phyloP scores from a whole-genome alignment of 2,888 invertebrate species.

The Cryptus viduatorius region DNA sequence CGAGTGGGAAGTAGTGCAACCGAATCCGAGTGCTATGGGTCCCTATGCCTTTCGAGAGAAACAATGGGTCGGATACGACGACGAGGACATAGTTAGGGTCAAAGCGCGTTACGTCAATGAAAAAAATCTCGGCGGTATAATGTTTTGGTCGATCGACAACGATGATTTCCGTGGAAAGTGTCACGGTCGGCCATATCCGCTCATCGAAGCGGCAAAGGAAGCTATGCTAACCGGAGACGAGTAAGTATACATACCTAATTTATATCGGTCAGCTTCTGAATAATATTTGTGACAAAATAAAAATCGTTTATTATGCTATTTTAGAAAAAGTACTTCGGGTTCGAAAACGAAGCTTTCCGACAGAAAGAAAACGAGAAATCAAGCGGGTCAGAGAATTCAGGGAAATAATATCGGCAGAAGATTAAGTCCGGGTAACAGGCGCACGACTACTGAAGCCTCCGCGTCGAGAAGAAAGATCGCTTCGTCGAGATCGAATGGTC shows the following conservation, averaged over 20 bases:
- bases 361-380: conserved; percentile 71
- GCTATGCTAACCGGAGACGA: conserved; percentile 90
- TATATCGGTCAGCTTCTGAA: neutral
- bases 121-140: conserved; percentile 94
- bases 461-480: conserved; percentile 68
- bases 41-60: conserved; percentile 95
- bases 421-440: conserved; percentile 66
- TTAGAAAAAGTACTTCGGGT: conserved; percentile 56
- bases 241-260: conserved; percentile 83
- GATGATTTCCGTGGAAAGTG: conserved; percentile 97
- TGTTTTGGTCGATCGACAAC: conserved; percentile 98
- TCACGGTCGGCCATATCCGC: conserved; percentile 93
- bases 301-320: neutral
- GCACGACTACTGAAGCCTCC: conserved; percentile 72
- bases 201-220: conserved; percentile 96
- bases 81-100: conserved; percentile 92
- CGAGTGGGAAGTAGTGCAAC: conserved; percentile 93
- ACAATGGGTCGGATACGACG: conserved; percentile 98
- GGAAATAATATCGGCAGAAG: conserved; percentile 73
- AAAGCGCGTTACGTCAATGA: conserved; percentile 95
- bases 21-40: conserved; percentile 93
- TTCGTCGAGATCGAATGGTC: conserved; percentile 71
- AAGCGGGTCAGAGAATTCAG: conserved; percentile 59
- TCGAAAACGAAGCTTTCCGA: conserved; percentile 70
- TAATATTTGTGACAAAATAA: neutral